Percentiles rank a stretch among this genome's conserved stretches.
Conservation (phyloP, 2,113 vertebrate species). For the Eurystomus gularis region DNA sequence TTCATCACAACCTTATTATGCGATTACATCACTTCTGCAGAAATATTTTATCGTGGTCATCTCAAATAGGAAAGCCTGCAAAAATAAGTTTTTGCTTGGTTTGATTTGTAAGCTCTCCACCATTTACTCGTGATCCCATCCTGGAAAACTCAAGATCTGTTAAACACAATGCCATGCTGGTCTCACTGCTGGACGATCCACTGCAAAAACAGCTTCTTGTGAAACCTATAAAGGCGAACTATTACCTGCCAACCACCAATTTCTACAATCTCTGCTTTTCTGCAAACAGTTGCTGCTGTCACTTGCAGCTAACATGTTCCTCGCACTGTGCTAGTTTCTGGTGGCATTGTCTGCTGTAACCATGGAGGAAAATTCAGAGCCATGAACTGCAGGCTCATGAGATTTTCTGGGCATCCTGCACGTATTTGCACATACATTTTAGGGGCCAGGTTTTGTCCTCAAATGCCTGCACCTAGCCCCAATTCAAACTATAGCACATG, state of each 20-base stretch:
- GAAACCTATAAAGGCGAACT: not conserved
- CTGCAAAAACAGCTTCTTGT: not conserved
- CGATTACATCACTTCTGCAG: not conserved
- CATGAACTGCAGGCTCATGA: not conserved
- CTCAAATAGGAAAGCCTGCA: not conserved
- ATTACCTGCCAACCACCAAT: not conserved
- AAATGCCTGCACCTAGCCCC: not conserved
- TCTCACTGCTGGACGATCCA: not conserved
- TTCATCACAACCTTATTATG: not conserved
- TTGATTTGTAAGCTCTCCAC: not conserved
- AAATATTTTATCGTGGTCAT: not conserved
- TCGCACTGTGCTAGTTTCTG: not conserved
- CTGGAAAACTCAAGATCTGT: not conserved
- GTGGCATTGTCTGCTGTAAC: not conserved
- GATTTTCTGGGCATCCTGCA: not conserved
- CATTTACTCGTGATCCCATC: not conserved
- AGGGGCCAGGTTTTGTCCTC: not conserved
- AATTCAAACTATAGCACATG: accelerated
- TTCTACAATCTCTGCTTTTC: not conserved
- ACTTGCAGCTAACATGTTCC: accelerated
- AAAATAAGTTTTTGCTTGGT: not conserved
- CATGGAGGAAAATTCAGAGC: not conserved
- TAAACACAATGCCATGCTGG: not conserved
- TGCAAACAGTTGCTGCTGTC: not conserved
- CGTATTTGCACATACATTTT: accelerated